Percentiles rank a stretch among this genome's conserved stretches.
Conservation (phyloP, 1,140 invertebrate genomes). For the Tachypleus tridentatus region DNA sequence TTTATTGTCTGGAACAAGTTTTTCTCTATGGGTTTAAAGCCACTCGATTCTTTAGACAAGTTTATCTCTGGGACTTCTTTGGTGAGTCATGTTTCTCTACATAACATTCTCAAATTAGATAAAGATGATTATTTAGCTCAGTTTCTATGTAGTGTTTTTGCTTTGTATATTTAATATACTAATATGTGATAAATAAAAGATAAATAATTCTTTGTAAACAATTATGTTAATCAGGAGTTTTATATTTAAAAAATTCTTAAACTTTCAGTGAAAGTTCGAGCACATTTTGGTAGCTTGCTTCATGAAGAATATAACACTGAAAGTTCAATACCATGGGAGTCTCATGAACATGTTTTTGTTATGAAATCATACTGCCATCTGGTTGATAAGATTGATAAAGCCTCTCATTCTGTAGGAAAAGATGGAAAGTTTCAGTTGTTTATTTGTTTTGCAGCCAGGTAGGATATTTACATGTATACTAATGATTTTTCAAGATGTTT, state of each 20-base stretch:
- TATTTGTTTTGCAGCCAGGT: constrained; percentile 80
- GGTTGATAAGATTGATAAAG: constrained; percentile 53
- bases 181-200: too few species aligned
- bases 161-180: too few species aligned
- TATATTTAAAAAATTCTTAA: too few species aligned
- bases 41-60: constrained; percentile 79
- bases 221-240: too few species aligned
- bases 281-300: too few species aligned
- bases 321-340: neutral
- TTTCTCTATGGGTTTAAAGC: constrained; percentile 86
- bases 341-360: constrained; percentile 22
- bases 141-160: too few species aligned
- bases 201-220: too few species aligned
- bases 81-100: constrained; percentile 40
- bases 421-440: constrained; percentile 98
- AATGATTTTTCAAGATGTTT: too few species aligned
- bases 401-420: constrained; percentile 77
- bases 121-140: too few species aligned
- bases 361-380: constrained; percentile 38
- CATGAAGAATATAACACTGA: too few species aligned
- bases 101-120: too few species aligned
- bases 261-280: too few species aligned
- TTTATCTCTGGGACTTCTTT: constrained; percentile 97
- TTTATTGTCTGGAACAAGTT: constrained; percentile 82
- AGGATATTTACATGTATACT: constrained; percentile 18